Base-by-base conservation (phyloP, 2,113 vertebrate genomes). In the Holacanthus passer region DNA sequence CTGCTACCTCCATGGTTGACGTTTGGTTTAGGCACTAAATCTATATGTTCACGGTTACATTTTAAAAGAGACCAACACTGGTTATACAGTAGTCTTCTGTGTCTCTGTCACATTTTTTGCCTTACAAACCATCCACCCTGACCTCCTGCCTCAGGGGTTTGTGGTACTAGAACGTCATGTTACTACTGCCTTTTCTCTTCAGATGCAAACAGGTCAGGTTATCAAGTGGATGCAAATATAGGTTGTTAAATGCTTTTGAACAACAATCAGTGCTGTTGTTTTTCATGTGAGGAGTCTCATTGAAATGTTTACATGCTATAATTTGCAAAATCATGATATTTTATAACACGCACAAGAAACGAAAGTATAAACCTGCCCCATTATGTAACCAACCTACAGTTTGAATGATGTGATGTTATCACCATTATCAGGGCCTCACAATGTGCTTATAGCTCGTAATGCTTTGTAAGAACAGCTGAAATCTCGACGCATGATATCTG, bases 401-500 rank as follows among this genome's bases (percentile, higher is more conserved):
- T 32, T 16, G 17, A 35, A 52, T 17, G 13, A 58, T 32, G 35
- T 71, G 6, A 11, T 22, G 17, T 43, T 10, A 5, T 14, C 43
- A 56, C 29, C 52, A 13, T 31, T 19, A 7, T 20, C 22, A 16
- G 16, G 11, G 59, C 16, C 17, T 62, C 13, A 37, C 58, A 75
- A 4, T 41, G 47, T 29, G 14, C 16, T 52, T 5, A 5, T 11
- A 56, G 43, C 37, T 65, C 11, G 0, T 16, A 59, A 4, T 3
- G 27, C 43, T 20, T 24, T 32, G n/a, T 27, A 27, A 22, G 27
- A 82, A 4, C 20, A 62, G 70, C 32, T 32, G n/a, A 31, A 69
- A 81, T 58, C 39, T 71, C 29, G 13, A 12, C 3, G 17, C 37
- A 29, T 14, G 31, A 63, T n/a, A 79, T 79, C 29, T 77, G 39